Conservation (phyloP, 2,797 vertebrate genomes). For the Gephyroberyx darwinii region DNA sequence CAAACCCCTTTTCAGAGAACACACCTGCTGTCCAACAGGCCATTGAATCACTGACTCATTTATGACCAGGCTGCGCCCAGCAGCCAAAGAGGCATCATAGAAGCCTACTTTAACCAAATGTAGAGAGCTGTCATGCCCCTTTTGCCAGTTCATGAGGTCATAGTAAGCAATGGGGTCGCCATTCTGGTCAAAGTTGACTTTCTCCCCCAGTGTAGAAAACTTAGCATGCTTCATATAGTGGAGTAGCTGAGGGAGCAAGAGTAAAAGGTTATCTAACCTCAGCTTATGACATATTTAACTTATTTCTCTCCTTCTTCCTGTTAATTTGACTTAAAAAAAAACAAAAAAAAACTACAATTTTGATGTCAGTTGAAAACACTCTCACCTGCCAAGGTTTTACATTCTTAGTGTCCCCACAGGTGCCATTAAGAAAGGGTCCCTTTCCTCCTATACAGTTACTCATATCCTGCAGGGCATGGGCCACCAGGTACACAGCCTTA, state of each 20-base stretch:
- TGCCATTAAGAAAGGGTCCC: conserved; percentile 74
- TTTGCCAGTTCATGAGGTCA: conserved; percentile 82
- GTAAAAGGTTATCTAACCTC: neutral
- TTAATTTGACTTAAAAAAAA: neutral
- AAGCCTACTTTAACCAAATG: conserved; percentile 77
- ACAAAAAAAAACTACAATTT: too few relatives aligned
- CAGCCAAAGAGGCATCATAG: conserved; percentile 71
- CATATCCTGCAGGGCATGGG: conserved; percentile 78
- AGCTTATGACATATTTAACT: neutral
- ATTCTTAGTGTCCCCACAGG: conserved; percentile 64
- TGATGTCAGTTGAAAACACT: neutral
- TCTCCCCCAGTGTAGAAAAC: conserved; percentile 74
- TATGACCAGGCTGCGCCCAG: conserved; percentile 67
- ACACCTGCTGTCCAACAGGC: conserved; percentile 76
- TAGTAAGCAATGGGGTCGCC: conserved; percentile 82
- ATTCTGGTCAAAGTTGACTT: conserved; percentile 78
- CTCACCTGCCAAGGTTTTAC: conserved; percentile 77
- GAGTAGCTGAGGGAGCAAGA: conserved; percentile 65
- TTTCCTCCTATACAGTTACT: conserved; percentile 64
- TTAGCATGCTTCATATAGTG: conserved; percentile 76
- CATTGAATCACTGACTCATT: conserved; percentile 73
- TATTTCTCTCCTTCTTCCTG: neutral
- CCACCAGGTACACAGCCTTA: conserved; percentile 80
- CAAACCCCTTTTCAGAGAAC: conserved; percentile 58
- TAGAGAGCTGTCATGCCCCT: conserved; percentile 66